These are phyloP conservation scores for Cygnus atratus DNA, from an alignment of 2,113 vertebrate species.

Conservation along the genomic window DNA sequence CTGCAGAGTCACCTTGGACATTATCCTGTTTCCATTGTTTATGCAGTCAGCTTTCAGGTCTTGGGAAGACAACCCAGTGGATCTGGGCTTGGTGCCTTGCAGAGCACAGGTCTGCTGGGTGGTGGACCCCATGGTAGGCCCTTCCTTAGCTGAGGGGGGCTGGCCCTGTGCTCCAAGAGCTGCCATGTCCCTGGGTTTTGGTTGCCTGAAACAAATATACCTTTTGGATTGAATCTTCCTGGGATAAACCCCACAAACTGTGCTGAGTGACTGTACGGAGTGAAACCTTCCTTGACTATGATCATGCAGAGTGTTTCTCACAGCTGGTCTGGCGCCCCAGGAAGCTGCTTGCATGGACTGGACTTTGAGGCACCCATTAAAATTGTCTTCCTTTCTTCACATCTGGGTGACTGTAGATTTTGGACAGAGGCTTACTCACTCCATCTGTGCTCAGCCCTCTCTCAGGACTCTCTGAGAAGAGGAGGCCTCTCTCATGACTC, in stretches of 20 bases:
- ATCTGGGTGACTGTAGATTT: neutral
- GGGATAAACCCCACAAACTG: neutral
- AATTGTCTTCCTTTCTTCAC: neutral
- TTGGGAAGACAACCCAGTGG: neutral
- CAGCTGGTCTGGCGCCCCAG: neutral
- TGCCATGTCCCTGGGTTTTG: neutral
- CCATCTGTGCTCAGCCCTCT: neutral
- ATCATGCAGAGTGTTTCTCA: neutral
- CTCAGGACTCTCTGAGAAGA: neutral
- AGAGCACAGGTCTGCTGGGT: rapidly evolving
- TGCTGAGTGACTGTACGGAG: neutral
- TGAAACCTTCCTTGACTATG: rapidly evolving
- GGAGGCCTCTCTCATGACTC: too few relatives aligned
- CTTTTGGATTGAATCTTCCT: neutral
- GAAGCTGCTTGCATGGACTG: neutral
- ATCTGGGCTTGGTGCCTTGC: neutral
- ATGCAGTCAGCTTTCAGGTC: neutral
- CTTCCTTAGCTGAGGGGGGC: too few relatives aligned
- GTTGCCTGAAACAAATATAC: neutral
- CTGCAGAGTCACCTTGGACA: constrained; percentile 18
- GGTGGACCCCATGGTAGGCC: rapidly evolving
- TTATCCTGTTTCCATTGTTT: neutral
- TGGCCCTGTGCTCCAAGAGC: neutral
- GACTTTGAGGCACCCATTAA: neutral
- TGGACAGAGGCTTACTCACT: neutral